These are phyloP conservation scores for Sebastes fasciatus DNA, from an alignment of 2,113 vertebrate species.

Conservation along the genomic window DNA sequence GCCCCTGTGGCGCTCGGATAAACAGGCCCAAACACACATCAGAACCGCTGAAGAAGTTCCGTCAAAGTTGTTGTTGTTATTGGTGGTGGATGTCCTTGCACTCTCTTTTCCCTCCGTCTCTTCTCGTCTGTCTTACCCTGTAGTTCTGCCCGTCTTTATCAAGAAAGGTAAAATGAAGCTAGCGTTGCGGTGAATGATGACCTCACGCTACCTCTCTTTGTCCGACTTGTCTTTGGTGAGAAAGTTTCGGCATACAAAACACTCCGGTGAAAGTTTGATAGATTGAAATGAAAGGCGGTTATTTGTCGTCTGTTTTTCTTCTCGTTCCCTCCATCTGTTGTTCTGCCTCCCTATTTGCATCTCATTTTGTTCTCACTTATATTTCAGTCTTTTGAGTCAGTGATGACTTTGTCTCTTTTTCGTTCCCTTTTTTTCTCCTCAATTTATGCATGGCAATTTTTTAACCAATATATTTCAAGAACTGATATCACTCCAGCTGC, in stretches of 20 bases:
- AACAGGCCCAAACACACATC: constrained; percentile 36
- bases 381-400: constrained; percentile 32
- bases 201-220: not conserved
- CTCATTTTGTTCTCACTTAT: constrained; percentile 42
- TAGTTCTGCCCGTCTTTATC: not conserved
- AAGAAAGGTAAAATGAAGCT: constrained; percentile 15
- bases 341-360: constrained; percentile 36
- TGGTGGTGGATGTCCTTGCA: constrained; percentile 41
- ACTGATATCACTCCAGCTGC: constrained; percentile 35
- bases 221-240: not conserved
- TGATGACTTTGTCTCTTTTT: constrained; percentile 39
- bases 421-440: constrained; percentile 1
- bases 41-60: constrained; percentile 18
- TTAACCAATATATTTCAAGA: constrained; percentile 10
- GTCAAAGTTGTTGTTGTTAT: constrained; percentile 6
- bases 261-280: not conserved
- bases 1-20: constrained; percentile 2
- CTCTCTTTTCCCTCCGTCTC: not conserved
- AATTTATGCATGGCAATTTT: constrained; percentile 32
- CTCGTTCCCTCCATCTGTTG: constrained; percentile 18
- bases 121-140: not conserved
- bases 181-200: not conserved
- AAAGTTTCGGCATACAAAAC: constrained; percentile 5
- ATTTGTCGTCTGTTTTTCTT: constrained; percentile 30
- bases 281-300: constrained; percentile 17